Evolutionary conservation across 2,888 invertebrate species (phyloP).

Genomic region (Dryobota labecula): DNA sequence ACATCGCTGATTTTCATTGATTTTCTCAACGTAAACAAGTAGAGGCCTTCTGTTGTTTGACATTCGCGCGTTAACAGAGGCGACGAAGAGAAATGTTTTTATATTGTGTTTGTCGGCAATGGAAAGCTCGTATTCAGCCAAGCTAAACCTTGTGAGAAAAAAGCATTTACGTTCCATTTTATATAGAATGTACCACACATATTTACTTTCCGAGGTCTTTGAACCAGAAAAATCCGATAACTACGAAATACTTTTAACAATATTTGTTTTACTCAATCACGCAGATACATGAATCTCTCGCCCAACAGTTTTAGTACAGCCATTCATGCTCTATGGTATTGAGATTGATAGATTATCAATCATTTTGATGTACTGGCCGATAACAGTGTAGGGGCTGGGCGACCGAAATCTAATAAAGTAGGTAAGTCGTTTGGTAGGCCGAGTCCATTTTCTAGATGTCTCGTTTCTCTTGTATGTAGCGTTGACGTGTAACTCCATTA

Average conservation of each 20-base stretch:
- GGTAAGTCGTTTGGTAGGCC: conserved; percentile 70
- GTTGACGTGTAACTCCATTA: conserved; percentile 71
- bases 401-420: conserved; percentile 72
- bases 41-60: conserved; percentile 49
- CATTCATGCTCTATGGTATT: conserved; percentile 38
- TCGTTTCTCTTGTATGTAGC: conserved; percentile 60
- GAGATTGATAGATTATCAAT: conserved; percentile 65
- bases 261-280: conserved; percentile 48
- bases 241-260: conserved; percentile 26
- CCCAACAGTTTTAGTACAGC: conserved; percentile 25
- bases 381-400: conserved; percentile 57
- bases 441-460: conserved; percentile 67
- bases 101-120: conserved; percentile 41
- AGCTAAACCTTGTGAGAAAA: conserved; percentile 27
- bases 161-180: conserved; percentile 18
- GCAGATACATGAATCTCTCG: conserved; percentile 33
- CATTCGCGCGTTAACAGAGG: conserved; percentile 39
- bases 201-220: conserved; percentile 14
- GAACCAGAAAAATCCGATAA: conserved; percentile 34
- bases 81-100: conserved; percentile 53
- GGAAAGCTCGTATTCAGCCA: conserved; percentile 44
- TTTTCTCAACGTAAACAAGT: conserved; percentile 52
- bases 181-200: neutral
- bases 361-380: conserved; percentile 61
- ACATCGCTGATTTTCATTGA: conserved; percentile 53